phyloP scores from a whole-genome alignment of 2,113 vertebrate species.

The Chamaetylas fuelleborni region DNA sequence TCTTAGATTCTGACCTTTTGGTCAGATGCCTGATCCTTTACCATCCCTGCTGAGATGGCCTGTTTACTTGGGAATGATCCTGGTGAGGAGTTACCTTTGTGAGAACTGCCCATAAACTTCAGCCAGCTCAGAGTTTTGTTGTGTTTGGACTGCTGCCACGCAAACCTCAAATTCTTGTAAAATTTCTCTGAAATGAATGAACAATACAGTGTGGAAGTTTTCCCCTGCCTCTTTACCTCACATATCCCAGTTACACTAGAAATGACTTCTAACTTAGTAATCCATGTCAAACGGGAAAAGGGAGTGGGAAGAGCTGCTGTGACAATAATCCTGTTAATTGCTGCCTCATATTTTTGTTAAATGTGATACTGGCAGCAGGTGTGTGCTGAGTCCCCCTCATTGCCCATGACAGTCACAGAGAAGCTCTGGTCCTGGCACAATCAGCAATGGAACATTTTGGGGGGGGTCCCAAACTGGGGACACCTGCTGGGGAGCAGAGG shows the following conservation, averaged over 20 bases:
- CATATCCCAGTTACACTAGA: not conserved
- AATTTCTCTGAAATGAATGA: not conserved
- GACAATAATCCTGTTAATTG: not conserved
- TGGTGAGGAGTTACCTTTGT: not conserved
- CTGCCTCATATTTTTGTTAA: not conserved
- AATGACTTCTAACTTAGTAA: not conserved
- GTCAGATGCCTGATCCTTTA: not conserved
- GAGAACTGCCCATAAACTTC: not conserved
- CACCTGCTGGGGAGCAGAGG: not conserved
- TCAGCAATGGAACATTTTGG: not conserved
- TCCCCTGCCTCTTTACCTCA: not conserved
- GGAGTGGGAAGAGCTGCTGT: not conserved
- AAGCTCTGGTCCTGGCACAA: not conserved
- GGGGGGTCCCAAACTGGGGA: not conserved
- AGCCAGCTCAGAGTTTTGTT: not conserved
- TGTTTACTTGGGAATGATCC: not conserved
- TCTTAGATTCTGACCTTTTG: not conserved
- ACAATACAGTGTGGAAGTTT: not conserved
- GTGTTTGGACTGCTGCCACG: not conserved
- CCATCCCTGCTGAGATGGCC: not conserved
- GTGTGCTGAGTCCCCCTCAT: not conserved
- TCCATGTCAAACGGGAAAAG: not conserved
- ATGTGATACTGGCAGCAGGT: not conserved
- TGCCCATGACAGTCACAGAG: not conserved
- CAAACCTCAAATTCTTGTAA: not conserved